These are phyloP conservation scores for Lagodon rhomboides DNA, from an alignment of 2,797 vertebrate species.

Conservation along the genomic window DNA sequence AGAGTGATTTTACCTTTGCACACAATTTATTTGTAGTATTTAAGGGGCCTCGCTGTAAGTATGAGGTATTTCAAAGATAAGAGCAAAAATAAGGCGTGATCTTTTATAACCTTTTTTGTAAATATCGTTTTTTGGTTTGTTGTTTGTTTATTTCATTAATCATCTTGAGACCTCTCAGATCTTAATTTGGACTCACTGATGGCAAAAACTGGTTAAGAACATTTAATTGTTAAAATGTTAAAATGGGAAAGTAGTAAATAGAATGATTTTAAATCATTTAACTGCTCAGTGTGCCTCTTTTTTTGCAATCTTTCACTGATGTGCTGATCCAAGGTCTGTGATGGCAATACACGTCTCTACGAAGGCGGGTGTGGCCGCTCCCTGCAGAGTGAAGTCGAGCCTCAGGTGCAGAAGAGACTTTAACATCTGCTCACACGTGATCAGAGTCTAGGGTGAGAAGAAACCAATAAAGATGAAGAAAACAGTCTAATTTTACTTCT, in stretches of 20 bases:
- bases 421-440: constrained; percentile 35
- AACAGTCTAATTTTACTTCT: background rate
- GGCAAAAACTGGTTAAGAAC: background rate
- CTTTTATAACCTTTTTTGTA: too few species aligned
- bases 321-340: constrained; percentile 9
- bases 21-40: background rate
- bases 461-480: background rate
- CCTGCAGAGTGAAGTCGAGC: constrained; percentile 55
- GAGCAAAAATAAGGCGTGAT: background rate
- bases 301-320: constrained; percentile 2
- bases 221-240: background rate
- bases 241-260: background rate
- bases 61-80: background rate
- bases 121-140: background rate
- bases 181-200: background rate
- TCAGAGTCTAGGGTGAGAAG: constrained; percentile 13
- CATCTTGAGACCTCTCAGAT: background rate
- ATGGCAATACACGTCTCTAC: constrained; percentile 31
- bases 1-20: background rate
- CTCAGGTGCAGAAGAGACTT: constrained; percentile 25
- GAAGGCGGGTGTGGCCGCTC: constrained; percentile 37
- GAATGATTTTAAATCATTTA: background rate
- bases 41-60: background rate
- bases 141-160: background rate
- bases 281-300: background rate